Evolutionary conservation across 2,888 invertebrate species (phyloP).

Genomic region (Cerceris ruficornis): DNA sequence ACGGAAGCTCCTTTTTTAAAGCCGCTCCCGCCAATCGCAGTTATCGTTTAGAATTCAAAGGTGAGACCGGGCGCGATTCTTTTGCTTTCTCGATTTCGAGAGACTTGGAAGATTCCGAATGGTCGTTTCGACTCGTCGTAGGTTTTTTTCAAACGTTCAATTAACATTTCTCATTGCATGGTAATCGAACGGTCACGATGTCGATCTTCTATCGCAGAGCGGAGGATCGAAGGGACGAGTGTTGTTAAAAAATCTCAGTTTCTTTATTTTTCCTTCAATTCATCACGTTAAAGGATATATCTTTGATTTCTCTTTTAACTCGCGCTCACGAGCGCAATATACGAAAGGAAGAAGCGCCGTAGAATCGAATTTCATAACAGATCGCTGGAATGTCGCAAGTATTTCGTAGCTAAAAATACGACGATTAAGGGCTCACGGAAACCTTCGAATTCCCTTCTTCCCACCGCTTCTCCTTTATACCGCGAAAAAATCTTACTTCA

Average conservation of each 20-base stretch:
- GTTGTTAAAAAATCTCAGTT: conserved; percentile 57
- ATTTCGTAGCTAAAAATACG: conserved; percentile 47
- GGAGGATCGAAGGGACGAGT: conserved; percentile 42
- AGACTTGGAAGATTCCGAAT: neutral
- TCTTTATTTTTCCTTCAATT: conserved; percentile 59
- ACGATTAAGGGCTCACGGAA: neutral
- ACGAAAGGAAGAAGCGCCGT: conserved; percentile 39
- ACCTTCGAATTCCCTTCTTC: neutral
- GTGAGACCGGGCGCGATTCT: neutral
- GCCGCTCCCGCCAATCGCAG: conserved; percentile 49
- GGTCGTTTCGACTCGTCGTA: neutral
- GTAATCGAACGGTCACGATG: too few relatives aligned
- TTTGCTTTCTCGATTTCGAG: conserved; percentile 36
- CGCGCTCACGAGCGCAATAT: conserved; percentile 41
- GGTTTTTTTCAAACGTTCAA: neutral
- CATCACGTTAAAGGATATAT: conserved; percentile 28
- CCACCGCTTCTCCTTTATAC: neutral
- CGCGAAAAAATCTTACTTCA: too few relatives aligned
- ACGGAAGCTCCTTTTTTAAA: neutral
- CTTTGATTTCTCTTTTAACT: conserved; percentile 39
- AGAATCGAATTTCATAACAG: conserved; percentile 40
- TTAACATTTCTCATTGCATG: too few relatives aligned
- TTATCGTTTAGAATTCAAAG: conserved; percentile 1
- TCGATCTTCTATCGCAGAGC: too few relatives aligned
- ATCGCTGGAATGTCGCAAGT: conserved; percentile 70